Evolutionary conservation across 35 echinoderm and acorn worm species (phyloP).

Genomic region (Hemicentrotus pulcherrimus): DNA sequence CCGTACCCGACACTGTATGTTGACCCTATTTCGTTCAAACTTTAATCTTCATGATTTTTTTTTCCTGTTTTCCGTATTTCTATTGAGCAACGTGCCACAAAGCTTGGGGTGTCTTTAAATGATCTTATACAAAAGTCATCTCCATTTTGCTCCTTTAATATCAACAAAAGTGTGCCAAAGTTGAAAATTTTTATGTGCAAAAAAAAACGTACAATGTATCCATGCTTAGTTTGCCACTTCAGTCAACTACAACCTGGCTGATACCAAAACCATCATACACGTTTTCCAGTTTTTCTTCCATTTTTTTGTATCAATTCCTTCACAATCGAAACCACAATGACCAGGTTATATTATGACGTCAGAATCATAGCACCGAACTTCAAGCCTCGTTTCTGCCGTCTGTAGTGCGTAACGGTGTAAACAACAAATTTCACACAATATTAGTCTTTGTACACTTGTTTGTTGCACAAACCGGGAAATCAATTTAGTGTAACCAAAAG

Average conservation of each 20-base stretch:
- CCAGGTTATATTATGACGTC: background rate
- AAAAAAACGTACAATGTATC: background rate
- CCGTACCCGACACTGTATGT: too few relatives aligned
- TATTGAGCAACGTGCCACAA: too few relatives aligned
- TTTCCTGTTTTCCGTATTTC: too few relatives aligned
- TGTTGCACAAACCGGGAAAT: background rate
- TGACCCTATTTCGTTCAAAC: too few relatives aligned
- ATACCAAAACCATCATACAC: background rate
- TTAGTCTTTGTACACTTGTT: constrained; percentile 5
- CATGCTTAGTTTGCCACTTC: background rate
- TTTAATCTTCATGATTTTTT: too few relatives aligned
- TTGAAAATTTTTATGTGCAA: background rate
- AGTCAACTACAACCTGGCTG: background rate
- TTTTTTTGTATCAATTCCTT: background rate
- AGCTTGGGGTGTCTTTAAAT: too few relatives aligned
- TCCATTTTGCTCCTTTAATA: too few relatives aligned
- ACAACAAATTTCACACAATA: background rate
- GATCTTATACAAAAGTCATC: too few relatives aligned
- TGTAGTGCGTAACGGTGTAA: background rate
- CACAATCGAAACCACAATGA: background rate
- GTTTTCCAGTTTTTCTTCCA: background rate
- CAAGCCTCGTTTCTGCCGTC: background rate
- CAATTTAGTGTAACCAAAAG: background rate
- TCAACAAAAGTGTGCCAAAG: background rate
- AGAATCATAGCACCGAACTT: background rate